Conservation (phyloP, 2,888 invertebrate genomes). For the Agriotes lineatus region DNA sequence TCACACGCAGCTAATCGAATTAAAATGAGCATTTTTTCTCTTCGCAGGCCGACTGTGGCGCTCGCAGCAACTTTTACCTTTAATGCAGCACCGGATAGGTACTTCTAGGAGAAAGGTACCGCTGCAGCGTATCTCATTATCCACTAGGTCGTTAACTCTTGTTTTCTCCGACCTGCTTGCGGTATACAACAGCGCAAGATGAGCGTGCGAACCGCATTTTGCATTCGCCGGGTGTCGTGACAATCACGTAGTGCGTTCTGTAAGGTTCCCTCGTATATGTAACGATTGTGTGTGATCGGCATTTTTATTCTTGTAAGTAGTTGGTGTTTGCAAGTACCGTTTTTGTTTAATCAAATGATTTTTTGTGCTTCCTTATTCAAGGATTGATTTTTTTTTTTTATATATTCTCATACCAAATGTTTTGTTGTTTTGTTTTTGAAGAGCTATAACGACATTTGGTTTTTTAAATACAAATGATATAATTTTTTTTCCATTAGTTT, state of each 20-base stretch:
- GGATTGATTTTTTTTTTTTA: too few relatives aligned
- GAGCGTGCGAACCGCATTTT: slow-evolving; percentile 17
- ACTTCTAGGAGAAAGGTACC: slow-evolving; percentile 21
- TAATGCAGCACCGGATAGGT: not conserved
- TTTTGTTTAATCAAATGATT: too few relatives aligned
- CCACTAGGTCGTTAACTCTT: slow-evolving; percentile 26
- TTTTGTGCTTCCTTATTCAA: too few relatives aligned
- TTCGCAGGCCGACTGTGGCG: too few relatives aligned
- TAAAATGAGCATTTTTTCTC: too few relatives aligned
- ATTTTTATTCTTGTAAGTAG: not conserved
- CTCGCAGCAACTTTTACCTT: not conserved
- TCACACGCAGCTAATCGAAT: too few relatives aligned
- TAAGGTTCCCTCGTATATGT: not conserved
- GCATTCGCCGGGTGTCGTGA: slow-evolving; percentile 24
- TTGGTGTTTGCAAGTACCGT: too few relatives aligned
- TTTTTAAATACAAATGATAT: too few relatives aligned
- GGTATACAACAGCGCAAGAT: slow-evolving; percentile 17
- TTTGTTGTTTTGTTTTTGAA: too few relatives aligned
- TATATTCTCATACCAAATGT: too few relatives aligned
- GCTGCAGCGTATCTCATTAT: not conserved
- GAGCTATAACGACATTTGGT: too few relatives aligned
- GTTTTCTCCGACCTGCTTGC: slow-evolving; percentile 37
- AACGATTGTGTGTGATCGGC: not conserved
- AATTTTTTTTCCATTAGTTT: too few relatives aligned
- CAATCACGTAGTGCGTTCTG: slow-evolving; percentile 5